Percentiles rank a stretch among this genome's conserved stretches.
Conservation (phyloP, 2,888 invertebrate genomes). For the Cantharis rufa region DNA sequence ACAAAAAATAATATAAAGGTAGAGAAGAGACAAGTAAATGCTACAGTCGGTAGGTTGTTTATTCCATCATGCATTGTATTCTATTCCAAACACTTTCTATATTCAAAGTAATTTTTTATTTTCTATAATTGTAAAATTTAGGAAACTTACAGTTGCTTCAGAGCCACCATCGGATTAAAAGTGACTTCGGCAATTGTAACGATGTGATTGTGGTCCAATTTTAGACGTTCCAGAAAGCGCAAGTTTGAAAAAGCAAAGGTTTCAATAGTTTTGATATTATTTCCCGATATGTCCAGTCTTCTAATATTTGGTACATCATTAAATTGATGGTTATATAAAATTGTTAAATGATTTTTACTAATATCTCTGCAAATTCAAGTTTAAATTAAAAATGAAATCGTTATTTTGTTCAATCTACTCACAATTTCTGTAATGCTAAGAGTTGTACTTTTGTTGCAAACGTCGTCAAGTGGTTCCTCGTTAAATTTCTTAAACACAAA, state of each 20-base stretch:
- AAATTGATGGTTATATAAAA: constrained; percentile 76
- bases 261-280: constrained; percentile 71
- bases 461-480: constrained; percentile 65
- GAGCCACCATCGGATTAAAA: constrained; percentile 68
- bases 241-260: constrained; percentile 72
- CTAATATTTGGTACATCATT: constrained; percentile 72
- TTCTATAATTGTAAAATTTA: too few relatives aligned
- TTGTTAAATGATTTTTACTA: constrained; percentile 76
- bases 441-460: constrained; percentile 66
- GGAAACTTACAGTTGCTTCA: constrained; percentile 75
- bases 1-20: constrained; percentile 41
- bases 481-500: constrained; percentile 64
- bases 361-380: constrained; percentile 67
- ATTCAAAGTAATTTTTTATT: too few relatives aligned
- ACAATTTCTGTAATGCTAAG: constrained; percentile 72
- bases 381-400: background rate
- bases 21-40: too few relatives aligned
- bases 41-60: too few relatives aligned
- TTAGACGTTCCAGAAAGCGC: constrained; percentile 68
- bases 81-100: too few relatives aligned
- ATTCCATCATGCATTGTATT: too few relatives aligned
- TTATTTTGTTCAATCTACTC: constrained; percentile 52
- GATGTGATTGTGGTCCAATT: constrained; percentile 74
- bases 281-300: constrained; percentile 70
- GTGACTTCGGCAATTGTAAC: constrained; percentile 71